phyloP scores from a whole-genome alignment of 2,888 invertebrate genomes.

The Fissipunctia ypsillon region DNA sequence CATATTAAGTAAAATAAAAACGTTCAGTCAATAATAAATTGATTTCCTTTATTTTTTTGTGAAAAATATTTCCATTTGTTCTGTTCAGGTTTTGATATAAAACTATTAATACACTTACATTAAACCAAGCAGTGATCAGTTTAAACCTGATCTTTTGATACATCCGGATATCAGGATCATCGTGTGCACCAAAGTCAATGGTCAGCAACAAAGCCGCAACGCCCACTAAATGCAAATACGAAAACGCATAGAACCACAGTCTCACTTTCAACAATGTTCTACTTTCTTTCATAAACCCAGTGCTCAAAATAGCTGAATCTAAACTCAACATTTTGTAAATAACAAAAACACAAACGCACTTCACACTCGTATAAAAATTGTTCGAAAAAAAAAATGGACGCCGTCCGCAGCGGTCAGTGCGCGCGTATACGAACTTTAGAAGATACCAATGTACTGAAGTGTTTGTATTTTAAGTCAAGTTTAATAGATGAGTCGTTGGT shows the following conservation, averaged over 20 bases:
- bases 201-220: constrained; percentile 73
- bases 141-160: constrained; percentile 81
- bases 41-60: neutral
- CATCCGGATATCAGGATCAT: constrained; percentile 75
- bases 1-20: neutral
- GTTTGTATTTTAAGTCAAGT: constrained; percentile 59
- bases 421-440: constrained; percentile 57
- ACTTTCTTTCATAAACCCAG: constrained; percentile 70
- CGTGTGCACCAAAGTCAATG: constrained; percentile 78
- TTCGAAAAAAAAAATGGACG: constrained; percentile 13
- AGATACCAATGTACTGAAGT: constrained; percentile 59
- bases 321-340: constrained; percentile 68
- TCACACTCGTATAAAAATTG: constrained; percentile 4
- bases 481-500: constrained; percentile 59
- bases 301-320: constrained; percentile 60
- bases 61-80: neutral
- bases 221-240: constrained; percentile 72
- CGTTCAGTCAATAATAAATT: too few relatives aligned
- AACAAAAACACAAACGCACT: constrained; percentile 7
- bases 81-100: neutral
- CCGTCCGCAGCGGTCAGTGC: constrained; percentile 29
- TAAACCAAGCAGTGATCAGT: constrained; percentile 85
- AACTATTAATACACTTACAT: constrained; percentile 75
- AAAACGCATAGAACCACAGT: constrained; percentile 74
- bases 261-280: constrained; percentile 76